A percentile compares a stretch with the other conserved stretches of the same genome.
Conservation (phyloP, 2,888 invertebrate species). For the Rhagium mordax region DNA sequence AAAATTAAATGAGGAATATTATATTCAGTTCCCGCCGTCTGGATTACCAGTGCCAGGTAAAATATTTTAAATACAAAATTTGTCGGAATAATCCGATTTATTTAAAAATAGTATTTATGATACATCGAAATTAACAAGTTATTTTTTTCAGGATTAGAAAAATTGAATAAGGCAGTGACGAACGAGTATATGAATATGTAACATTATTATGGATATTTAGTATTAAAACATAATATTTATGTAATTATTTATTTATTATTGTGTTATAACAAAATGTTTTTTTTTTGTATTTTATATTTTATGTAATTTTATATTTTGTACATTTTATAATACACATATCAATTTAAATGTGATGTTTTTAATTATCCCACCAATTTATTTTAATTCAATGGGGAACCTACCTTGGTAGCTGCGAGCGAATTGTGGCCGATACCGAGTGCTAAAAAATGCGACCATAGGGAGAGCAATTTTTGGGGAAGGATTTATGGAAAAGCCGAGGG, state of each 20-base stretch:
- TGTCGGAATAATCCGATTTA: too few relatives aligned
- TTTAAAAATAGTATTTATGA: too few relatives aligned
- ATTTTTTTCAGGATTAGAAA: slow-evolving; percentile 46
- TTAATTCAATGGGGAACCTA: too few relatives aligned
- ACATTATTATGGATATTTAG: slow-evolving; percentile 40
- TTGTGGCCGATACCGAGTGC: too few relatives aligned
- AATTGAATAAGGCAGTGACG: slow-evolving; percentile 23
- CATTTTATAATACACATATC: slow-evolving; percentile 48
- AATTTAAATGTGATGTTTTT: slow-evolving; percentile 12
- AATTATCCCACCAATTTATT: background rate
- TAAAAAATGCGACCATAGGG: too few relatives aligned
- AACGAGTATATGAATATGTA: slow-evolving; percentile 58
- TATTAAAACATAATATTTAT: slow-evolving; percentile 52
- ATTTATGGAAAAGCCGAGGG: background rate
- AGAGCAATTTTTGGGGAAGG: too few relatives aligned
- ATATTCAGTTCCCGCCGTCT: slow-evolving; percentile 72
- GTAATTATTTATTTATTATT: slow-evolving; percentile 55
- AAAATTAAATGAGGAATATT: slow-evolving; percentile 67
- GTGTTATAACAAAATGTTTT: slow-evolving; percentile 49
- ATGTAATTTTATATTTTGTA: slow-evolving; percentile 59
- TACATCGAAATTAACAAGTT: too few relatives aligned
- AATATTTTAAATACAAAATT: too few relatives aligned
- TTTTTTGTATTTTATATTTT: slow-evolving; percentile 55
- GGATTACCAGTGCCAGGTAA: slow-evolving; percentile 72
- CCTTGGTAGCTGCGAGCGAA: too few relatives aligned